Conservation (phyloP, 2,888 invertebrate genomes). For the Orthosia cruda region DNA sequence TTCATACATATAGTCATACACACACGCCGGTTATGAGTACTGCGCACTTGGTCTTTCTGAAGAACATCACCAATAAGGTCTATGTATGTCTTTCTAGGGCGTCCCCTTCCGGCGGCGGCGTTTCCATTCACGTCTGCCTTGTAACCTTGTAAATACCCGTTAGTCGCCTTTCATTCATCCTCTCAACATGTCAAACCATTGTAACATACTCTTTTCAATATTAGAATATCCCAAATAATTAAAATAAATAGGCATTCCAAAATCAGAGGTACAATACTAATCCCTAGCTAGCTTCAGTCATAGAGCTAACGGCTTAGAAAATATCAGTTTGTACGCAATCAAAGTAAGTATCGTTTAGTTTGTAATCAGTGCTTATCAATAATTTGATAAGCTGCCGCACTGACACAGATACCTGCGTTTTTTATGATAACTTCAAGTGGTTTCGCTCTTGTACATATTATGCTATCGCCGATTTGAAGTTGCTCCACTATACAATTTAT, state of each 20-base stretch:
- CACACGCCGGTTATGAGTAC: no score
- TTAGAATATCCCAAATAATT: no score
- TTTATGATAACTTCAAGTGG: constrained; percentile 33
- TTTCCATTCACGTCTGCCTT: no score
- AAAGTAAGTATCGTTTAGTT: not conserved
- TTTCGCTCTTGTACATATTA: not conserved
- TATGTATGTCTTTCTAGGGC: no score
- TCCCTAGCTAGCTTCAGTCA: not conserved
- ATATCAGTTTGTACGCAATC: not conserved
- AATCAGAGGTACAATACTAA: constrained; percentile 16
- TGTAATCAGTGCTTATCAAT: constrained; percentile 53
- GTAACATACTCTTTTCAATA: no score
- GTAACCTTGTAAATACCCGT: no score
- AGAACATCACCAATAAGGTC: no score
- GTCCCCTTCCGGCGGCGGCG: no score
- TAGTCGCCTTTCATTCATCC: no score
- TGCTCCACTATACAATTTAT: not conserved
- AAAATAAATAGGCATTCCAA: not conserved
- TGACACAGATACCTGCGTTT: constrained; percentile 26
- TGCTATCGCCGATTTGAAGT: not conserved
- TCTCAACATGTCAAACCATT: no score
- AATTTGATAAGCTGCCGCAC: constrained; percentile 28
- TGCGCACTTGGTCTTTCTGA: no score
- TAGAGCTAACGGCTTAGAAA: not conserved
- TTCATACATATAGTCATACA: no score